Conservation (phyloP, 1,140 invertebrate genomes). For the Orchesella cincta region DNA sequence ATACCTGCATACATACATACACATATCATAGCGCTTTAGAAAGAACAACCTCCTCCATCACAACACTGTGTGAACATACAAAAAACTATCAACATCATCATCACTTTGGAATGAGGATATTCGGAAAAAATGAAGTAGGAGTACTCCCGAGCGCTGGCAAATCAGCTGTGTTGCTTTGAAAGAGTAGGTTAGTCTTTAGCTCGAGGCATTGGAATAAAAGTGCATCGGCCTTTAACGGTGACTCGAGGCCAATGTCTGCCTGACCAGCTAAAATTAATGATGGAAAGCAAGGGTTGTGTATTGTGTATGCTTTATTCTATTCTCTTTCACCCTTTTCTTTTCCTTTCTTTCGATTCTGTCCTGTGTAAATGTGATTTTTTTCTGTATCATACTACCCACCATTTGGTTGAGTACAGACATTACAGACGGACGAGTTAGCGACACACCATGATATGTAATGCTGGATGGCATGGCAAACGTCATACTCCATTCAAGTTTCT, state of each 20-base stretch:
- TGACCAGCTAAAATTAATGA: conserved; percentile 34
- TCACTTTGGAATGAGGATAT: not conserved
- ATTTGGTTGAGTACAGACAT: too few species aligned
- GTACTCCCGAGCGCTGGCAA: conserved; percentile 29
- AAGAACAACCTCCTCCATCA: too few species aligned
- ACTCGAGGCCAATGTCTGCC: conserved; percentile 48
- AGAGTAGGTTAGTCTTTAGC: conserved; percentile 51
- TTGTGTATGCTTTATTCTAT: too few species aligned
- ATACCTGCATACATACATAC: too few species aligned
- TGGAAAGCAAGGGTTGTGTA: not conserved
- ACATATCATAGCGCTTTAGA: too few species aligned
- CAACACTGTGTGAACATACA: too few species aligned
- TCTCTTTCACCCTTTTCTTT: not conserved
- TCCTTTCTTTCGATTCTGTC: not conserved
- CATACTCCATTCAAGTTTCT: too few species aligned
- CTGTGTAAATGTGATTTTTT: not conserved
- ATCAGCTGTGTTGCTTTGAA: conserved; percentile 43
- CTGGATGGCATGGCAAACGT: too few species aligned
- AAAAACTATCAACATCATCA: too few species aligned
- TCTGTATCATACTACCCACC: not conserved
- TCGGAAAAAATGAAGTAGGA: not conserved
- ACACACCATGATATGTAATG: too few species aligned
- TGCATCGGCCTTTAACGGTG: conserved; percentile 52
- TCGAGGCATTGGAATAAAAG: conserved; percentile 51
- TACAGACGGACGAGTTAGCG: too few species aligned